A percentile compares a stretch with the other conserved stretches of the same genome.
These are phyloP conservation scores for Natator depressus DNA, from an alignment of 2,113 vertebrate genomes.

Conservation along the genomic window DNA sequence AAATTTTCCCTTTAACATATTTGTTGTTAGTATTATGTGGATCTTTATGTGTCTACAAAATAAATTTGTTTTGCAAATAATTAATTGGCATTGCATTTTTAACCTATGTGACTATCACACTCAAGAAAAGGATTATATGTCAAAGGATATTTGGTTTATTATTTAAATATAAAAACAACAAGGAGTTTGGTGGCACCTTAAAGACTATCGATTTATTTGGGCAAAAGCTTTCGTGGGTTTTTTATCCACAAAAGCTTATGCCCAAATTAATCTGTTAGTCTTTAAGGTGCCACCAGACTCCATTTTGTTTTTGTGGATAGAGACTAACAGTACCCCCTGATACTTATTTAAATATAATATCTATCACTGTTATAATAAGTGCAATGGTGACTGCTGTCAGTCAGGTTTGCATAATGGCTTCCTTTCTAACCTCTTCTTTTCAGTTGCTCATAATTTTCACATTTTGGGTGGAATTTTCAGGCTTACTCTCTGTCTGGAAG, in stretches of 20 bases:
- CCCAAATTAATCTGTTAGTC: too few relatives aligned
- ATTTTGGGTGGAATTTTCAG: not conserved
- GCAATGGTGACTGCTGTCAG: fast-evolving
- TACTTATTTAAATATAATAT: not conserved
- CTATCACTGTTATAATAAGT: not conserved
- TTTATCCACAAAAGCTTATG: too few relatives aligned
- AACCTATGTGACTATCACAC: not conserved
- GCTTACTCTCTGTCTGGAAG: not conserved
- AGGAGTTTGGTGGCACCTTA: too few relatives aligned
- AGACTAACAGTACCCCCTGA: too few relatives aligned
- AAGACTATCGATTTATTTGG: too few relatives aligned
- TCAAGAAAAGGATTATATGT: not conserved
- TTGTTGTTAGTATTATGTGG: not conserved
- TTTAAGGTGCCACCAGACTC: too few relatives aligned
- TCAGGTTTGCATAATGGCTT: not conserved
- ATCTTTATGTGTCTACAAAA: not conserved
- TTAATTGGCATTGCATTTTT: not conserved
- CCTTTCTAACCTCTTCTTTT: not conserved
- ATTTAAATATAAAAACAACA: not conserved
- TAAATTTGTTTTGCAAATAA: not conserved
- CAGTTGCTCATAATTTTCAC: not conserved
- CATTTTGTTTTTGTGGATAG: too few relatives aligned
- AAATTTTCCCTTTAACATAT: not conserved
- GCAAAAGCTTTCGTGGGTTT: too few relatives aligned
- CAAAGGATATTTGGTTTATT: not conserved